Conservation (phyloP, 2,797 vertebrate genomes). For the Liparis tanakae region DNA sequence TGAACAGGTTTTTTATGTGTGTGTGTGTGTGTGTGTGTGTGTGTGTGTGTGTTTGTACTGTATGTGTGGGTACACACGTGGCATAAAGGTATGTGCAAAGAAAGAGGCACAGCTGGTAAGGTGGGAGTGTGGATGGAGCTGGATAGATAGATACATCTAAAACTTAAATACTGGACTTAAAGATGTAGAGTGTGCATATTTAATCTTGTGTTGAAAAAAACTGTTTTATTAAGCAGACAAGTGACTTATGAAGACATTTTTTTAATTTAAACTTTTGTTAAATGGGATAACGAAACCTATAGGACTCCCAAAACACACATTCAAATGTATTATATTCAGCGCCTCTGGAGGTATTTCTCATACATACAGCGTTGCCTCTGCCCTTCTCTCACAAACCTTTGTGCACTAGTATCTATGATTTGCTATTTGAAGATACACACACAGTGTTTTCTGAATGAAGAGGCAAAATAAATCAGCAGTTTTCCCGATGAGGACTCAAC, state of each 20-base stretch:
- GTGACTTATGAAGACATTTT: constrained; percentile 4
- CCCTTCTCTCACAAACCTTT: constrained; percentile 8
- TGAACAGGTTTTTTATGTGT: constrained; percentile 15
- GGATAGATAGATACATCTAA: constrained; percentile 17
- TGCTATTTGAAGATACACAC: constrained; percentile 25
- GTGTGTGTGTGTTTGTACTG: not conserved
- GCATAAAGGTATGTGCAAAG: constrained; percentile 36
- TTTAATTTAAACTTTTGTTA: not conserved
- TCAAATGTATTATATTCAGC: constrained; percentile 29
- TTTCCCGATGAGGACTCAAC: constrained; percentile 43
- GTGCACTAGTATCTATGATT: constrained; percentile 20
- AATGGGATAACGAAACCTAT: constrained; percentile 18
- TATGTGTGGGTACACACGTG: constrained; percentile 26
- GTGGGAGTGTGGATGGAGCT: constrained; percentile 28
- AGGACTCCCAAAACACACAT: constrained; percentile 14
- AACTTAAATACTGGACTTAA: constrained; percentile 30
- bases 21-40: constrained; percentile 20
- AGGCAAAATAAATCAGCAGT: constrained; percentile 46
- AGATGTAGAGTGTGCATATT: constrained; percentile 27
- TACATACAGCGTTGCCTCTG: constrained; percentile 6
- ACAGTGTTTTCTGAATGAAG: constrained; percentile 20
- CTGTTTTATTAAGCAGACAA: constrained; percentile 27
- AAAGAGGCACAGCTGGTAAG: constrained; percentile 32
- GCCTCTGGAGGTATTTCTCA: not conserved
- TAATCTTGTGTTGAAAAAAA: constrained; percentile 19